These are phyloP conservation scores for Sicus ferrugineus DNA, from an alignment of 2,888 invertebrate genomes.

Conservation along the genomic window DNA sequence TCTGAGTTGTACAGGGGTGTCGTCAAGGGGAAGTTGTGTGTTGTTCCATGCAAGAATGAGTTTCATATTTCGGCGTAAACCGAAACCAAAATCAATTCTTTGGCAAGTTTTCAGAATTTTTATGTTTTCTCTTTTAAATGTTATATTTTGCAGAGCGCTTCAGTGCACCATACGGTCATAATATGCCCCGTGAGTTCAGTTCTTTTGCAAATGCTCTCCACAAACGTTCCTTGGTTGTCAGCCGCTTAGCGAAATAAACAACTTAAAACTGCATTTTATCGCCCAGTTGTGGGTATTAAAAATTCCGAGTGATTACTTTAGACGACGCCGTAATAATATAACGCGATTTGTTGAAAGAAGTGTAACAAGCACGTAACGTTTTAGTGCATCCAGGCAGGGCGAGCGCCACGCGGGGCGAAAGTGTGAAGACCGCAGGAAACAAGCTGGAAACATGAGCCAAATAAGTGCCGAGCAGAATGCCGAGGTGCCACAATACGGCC, in stretches of 20 bases:
- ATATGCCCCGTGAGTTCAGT: too few species aligned
- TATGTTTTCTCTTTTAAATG: too few species aligned
- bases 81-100: too few species aligned
- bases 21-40: too few species aligned
- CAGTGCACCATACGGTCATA: too few species aligned
- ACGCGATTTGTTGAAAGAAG: constrained; percentile 4
- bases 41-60: too few species aligned
- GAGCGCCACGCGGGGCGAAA: background rate
- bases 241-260: background rate
- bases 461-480: background rate
- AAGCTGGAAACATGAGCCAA: background rate
- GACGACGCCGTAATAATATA: constrained; percentile 7
- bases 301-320: background rate
- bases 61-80: too few species aligned
- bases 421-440: background rate
- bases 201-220: too few species aligned
- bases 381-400: background rate
- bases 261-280: background rate
- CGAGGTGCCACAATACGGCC: background rate
- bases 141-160: too few species aligned
- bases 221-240: background rate
- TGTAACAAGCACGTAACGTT: constrained; percentile 17
- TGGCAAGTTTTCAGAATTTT: too few species aligned
- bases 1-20: too few species aligned
- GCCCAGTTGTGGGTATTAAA: background rate